Evolutionary conservation across 2,888 invertebrate species (phyloP).

Genomic region (Parochlus steinenii): DNA sequence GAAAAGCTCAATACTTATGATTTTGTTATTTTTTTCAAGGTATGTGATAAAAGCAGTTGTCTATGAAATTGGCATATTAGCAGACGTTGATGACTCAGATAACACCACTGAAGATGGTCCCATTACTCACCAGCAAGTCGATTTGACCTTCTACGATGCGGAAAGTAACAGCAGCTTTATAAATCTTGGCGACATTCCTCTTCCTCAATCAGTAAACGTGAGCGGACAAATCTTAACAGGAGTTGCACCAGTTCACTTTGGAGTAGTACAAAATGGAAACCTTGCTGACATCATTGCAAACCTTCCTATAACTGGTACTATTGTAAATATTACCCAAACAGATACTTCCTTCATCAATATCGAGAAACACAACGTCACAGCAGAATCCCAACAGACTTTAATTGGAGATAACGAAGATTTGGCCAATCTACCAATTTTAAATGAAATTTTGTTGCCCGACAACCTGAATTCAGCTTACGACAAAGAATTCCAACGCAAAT

Average conservation of each 20-base stretch:
- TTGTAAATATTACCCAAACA: constrained; percentile 29
- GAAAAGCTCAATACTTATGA: too few relatives aligned
- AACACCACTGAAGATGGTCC: constrained; percentile 28
- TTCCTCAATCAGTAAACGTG: constrained; percentile 37
- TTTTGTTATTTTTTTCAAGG: constrained; percentile 21
- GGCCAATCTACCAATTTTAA: constrained; percentile 13
- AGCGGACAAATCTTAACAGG: constrained; percentile 36
- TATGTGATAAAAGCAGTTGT: constrained; percentile 39
- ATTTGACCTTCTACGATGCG: constrained; percentile 36
- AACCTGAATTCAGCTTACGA: neutral
- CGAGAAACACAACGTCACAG: constrained; percentile 22
- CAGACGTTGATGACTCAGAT: constrained; percentile 32
- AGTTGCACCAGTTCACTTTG: constrained; percentile 32
- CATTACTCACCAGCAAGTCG: constrained; percentile 31
- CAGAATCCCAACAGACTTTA: constrained; percentile 18
- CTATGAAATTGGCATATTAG: constrained; percentile 42
- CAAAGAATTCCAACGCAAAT: too few relatives aligned
- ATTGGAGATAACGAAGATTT: constrained; percentile 11
- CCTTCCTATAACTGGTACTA: constrained; percentile 28
- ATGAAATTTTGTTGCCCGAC: constrained; percentile 6
- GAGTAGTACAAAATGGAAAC: constrained; percentile 27
- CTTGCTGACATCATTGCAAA: constrained; percentile 23
- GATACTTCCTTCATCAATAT: constrained; percentile 28
- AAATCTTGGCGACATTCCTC: constrained; percentile 35
- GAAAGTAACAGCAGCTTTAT: constrained; percentile 32